Percentiles rank a stretch among this genome's conserved stretches.
Evolutionary conservation across 1,140 invertebrate genomes (phyloP).

Genomic region (Adoxophyes honmai): DNA sequence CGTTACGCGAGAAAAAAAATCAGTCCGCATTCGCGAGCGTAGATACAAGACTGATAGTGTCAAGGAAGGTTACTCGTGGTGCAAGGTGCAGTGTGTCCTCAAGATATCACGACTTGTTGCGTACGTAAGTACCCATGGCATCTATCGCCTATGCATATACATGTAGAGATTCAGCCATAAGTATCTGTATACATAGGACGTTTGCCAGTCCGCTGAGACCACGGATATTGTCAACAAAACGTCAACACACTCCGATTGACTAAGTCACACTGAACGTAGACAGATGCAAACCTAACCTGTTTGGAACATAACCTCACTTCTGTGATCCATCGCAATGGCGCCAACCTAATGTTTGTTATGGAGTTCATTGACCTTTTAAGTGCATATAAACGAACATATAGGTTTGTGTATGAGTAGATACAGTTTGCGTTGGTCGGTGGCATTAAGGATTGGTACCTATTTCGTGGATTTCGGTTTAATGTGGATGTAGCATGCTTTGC

Average conservation of each 20-base stretch:
- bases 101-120: slow-evolving; percentile 42
- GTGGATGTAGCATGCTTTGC: slow-evolving; percentile 1
- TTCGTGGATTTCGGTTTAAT: slow-evolving; percentile 4
- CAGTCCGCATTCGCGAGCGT: slow-evolving; percentile 74
- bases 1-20: slow-evolving; percentile 74
- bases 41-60: slow-evolving; percentile 75
- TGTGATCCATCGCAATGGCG: background rate
- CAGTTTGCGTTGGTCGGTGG: slow-evolving; percentile 1
- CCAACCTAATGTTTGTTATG: background rate
- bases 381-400: background rate
- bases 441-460: background rate
- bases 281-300: background rate
- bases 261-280: background rate
- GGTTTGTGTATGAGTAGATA: background rate
- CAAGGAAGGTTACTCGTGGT: slow-evolving; percentile 55
- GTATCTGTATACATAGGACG: too few species aligned
- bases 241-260: background rate
- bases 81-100: slow-evolving; percentile 36
- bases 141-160: background rate
- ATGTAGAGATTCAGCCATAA: background rate
- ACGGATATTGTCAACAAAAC: background rate
- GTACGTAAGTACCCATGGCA: slow-evolving; percentile 11
- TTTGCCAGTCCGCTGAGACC: too few species aligned
- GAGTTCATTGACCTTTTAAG: background rate
- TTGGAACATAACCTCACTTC: background rate